Percentiles rank a stretch among this genome's conserved stretches.
Conservation (phyloP, 2,888 invertebrate genomes). For the Vanessa cardui region DNA sequence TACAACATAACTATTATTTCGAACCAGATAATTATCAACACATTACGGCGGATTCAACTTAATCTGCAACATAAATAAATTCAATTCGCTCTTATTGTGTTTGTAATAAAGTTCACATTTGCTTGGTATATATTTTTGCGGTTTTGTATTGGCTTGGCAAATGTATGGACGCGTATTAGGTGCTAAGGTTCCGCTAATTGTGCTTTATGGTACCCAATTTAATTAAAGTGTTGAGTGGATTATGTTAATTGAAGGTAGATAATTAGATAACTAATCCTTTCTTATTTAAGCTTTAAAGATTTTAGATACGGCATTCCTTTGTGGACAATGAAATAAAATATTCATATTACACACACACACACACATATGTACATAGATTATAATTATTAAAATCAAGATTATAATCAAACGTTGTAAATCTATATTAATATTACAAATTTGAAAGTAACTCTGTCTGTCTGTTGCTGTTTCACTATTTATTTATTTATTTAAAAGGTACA, state of each 20-base stretch:
- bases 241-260: slow-evolving; percentile 18
- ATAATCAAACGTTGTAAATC: too few relatives aligned
- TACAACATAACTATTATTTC: slow-evolving; percentile 21
- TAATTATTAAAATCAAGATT: too few relatives aligned
- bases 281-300: too few relatives aligned
- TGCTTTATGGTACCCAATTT: slow-evolving; percentile 34
- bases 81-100: slow-evolving; percentile 7
- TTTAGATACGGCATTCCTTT: too few relatives aligned
- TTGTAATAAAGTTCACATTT: slow-evolving; percentile 21
- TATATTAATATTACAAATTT: too few relatives aligned
- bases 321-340: too few relatives aligned
- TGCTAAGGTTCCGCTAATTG: slow-evolving; percentile 37
- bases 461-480: too few relatives aligned
- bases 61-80: not conserved
- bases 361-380: too few relatives aligned
- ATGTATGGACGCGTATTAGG: slow-evolving; percentile 33
- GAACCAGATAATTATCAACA: slow-evolving; percentile 33
- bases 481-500: too few relatives aligned
- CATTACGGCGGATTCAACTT: slow-evolving; percentile 29
- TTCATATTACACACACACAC: too few relatives aligned
- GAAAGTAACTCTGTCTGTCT: too few relatives aligned
- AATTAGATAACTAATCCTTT: slow-evolving; percentile 9
- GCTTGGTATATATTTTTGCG: slow-evolving; percentile 5
- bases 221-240: slow-evolving; percentile 31
- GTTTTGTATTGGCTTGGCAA: slow-evolving; percentile 15